Percentiles rank a stretch among this genome's conserved stretches.
phyloP scores from a whole-genome alignment of 2,797 vertebrate species.

The Gymnopithys bicolor region DNA sequence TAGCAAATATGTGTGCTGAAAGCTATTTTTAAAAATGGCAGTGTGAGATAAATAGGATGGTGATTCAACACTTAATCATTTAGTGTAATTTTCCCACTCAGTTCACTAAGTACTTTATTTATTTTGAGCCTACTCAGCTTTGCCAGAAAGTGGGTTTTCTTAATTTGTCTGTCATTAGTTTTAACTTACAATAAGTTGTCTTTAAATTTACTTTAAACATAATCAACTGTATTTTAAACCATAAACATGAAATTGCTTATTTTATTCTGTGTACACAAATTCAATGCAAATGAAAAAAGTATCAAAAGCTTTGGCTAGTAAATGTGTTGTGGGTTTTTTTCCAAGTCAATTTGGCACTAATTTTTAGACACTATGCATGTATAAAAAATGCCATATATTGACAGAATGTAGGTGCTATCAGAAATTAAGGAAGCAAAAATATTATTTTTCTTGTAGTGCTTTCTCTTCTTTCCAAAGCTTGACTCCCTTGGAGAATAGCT shows the following conservation, averaged over 20 bases:
- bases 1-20: neutral
- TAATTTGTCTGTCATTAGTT: neutral
- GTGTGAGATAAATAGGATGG: neutral
- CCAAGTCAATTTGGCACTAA: neutral
- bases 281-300: neutral
- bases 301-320: neutral
- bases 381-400: neutral
- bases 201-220: neutral
- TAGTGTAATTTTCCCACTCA: slow-evolving; percentile 33
- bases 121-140: slow-evolving; percentile 14
- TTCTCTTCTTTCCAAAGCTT: neutral
- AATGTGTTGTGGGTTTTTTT: accelerated
- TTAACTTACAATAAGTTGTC: neutral
- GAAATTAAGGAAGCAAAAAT: slow-evolving; percentile 21
- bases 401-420: neutral
- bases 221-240: slow-evolving; percentile 33
- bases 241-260: slow-evolving; percentile 10
- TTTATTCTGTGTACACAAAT: slow-evolving; percentile 18
- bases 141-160: neutral
- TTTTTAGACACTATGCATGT: neutral
- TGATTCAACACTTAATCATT: slow-evolving; percentile 42
- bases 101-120: slow-evolving; percentile 22
- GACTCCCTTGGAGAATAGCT: neutral
- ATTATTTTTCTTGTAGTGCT: neutral
- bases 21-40: slow-evolving; percentile 24